Base-by-base conservation (phyloP, 2,888 invertebrate genomes). In the Resseliella maxima region DNA sequence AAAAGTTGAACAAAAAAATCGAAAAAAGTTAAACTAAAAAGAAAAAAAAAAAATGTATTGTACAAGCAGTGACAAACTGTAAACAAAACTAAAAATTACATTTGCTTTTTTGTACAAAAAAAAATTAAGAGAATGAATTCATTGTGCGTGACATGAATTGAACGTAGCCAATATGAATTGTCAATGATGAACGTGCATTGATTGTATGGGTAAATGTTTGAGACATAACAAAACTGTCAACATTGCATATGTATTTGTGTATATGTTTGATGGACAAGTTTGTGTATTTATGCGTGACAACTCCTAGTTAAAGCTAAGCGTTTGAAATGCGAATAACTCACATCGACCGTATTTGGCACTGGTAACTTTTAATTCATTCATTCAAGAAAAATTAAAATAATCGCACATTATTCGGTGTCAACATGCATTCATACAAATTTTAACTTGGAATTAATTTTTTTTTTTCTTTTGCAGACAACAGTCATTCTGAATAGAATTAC, bases 201-300 rank as follows among this genome's bases (percentile, higher is more conserved):
- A 24, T n/a, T 59, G 59, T 6, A 50, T 50, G 15, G 50, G 41
- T 41, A 2, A 59, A n/a, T n/a, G n/a, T n/a, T n/a, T n/a, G n/a
- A n/a, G n/a, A n/a, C n/a, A n/a, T n/a, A n/a, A n/a, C n/a, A n/a
- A n/a, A n/a, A 15, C 59, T 59, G 59, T 59, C 72, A 72, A 72
- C 18, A 31, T 83, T 81, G 36, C 15, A 1, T 81, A 21, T 81
- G 81, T n/a, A 21, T 36, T 12, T 35, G 83, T 83, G 83, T 38
- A 6, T 21, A n/a, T 72, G 83, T 38, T 38, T 83, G 38, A 21
- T 38, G 72, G 8, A 18, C 38, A 21, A 83, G 83, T 83, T 83
- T 83, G 38, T 83, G 83, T 83, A 38, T 83, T 83, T 83, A 83
- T 83, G 83, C 83, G 83, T 83, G 83, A 83, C 83, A 83, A 83